phyloP scores from a whole-genome alignment of 2,888 invertebrate genomes.

The Watsonalla cultraria region DNA sequence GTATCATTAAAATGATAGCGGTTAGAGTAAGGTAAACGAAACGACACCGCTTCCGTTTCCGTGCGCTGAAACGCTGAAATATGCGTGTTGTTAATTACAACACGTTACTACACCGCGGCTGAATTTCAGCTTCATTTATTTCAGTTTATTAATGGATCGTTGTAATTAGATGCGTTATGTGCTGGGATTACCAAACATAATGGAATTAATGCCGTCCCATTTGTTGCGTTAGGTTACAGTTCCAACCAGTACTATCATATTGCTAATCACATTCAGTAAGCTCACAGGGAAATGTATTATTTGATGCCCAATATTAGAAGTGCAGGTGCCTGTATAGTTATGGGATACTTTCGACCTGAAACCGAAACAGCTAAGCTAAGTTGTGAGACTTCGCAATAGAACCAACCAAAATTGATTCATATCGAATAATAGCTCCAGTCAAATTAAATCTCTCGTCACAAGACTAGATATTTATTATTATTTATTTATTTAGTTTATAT shows the following conservation, averaged over 20 bases:
- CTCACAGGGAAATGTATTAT: too few species aligned
- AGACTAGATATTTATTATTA: too few species aligned
- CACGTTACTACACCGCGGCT: neutral
- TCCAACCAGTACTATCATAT: neutral
- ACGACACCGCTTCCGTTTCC: constrained; percentile 3
- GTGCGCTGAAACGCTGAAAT: constrained; percentile 1
- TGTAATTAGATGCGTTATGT: neutral
- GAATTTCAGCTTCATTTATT: neutral
- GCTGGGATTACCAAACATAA: neutral
- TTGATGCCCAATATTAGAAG: too few species aligned
- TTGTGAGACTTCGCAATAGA: too few species aligned
- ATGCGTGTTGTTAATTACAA: constrained; percentile 1
- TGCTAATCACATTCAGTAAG: neutral
- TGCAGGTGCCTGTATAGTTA: too few species aligned
- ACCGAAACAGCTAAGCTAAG: too few species aligned
- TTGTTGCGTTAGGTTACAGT: neutral
- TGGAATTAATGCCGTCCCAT: neutral
- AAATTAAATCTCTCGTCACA: too few species aligned
- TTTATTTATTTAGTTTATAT: too few species aligned
- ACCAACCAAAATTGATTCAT: too few species aligned
- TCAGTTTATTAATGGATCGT: neutral
- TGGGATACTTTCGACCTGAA: too few species aligned
- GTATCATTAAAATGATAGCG: neutral
- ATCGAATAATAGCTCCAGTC: too few species aligned
- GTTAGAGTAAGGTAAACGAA: neutral